These are phyloP conservation scores for Oenanthe oenanthe DNA, from an alignment of 2,113 vertebrate species.

Conservation along the genomic window DNA sequence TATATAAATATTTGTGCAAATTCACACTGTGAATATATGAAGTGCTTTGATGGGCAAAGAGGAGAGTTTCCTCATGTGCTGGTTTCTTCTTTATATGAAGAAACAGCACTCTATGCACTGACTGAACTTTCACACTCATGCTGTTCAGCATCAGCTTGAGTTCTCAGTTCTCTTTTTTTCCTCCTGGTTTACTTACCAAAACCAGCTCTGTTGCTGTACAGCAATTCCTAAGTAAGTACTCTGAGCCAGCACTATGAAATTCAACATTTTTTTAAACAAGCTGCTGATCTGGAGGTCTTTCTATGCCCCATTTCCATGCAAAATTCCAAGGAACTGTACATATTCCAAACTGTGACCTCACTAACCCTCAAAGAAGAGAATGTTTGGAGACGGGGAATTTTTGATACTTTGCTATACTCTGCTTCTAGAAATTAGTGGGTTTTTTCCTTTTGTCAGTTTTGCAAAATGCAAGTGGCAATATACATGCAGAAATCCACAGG, in stretches of 20 bases:
- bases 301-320: not conserved
- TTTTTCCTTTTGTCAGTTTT: not conserved
- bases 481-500: not conserved
- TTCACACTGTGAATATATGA: slow-evolving; percentile 60
- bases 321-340: not conserved
- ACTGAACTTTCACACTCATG: not conserved
- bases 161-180: slow-evolving; percentile 6
- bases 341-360: not conserved
- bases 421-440: not conserved
- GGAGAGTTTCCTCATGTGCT: not conserved
- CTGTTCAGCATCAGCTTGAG: slow-evolving; percentile 48
- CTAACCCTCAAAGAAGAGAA: not conserved
- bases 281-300: not conserved
- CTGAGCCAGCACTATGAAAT: not conserved
- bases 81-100: slow-evolving; percentile 40
- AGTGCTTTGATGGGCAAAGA: slow-evolving; percentile 31
- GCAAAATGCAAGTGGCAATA: not conserved
- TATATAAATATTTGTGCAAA: slow-evolving; percentile 62
- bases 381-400: not conserved
- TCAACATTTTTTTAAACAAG: not conserved
- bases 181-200: slow-evolving; percentile 12
- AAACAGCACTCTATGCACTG: not conserved
- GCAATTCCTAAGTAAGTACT: not conserved
- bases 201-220: not conserved
- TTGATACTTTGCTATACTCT: not conserved